phyloP scores from a whole-genome alignment of 2,113 vertebrate genomes.

The Aldabrachelys gigantea region DNA sequence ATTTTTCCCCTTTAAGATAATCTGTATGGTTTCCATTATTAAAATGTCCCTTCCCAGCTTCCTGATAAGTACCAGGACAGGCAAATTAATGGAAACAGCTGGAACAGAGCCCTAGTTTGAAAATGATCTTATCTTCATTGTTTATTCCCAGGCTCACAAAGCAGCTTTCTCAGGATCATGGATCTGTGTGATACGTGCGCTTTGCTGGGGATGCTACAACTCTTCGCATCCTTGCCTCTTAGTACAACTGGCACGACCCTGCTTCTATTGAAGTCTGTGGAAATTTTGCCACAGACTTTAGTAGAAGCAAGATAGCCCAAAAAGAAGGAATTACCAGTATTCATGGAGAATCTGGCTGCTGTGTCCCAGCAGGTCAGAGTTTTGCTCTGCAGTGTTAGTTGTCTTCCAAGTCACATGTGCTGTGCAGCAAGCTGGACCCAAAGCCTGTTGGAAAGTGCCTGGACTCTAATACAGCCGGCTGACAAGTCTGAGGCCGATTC shows the following conservation, averaged over 20 bases:
- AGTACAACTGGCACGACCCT: background rate
- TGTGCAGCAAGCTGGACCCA: background rate
- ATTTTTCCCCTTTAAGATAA: slow-evolving; percentile 2
- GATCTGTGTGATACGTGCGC: background rate
- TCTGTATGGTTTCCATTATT: background rate
- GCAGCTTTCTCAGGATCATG: background rate
- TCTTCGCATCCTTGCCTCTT: background rate
- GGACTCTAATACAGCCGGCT: background rate
- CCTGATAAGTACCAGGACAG: background rate
- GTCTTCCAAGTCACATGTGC: background rate
- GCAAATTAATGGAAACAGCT: slow-evolving; percentile 20
- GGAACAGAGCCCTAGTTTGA: background rate
- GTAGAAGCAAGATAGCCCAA: background rate
- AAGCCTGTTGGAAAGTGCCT: rapidly evolving
- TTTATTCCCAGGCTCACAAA: background rate
- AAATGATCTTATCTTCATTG: background rate
- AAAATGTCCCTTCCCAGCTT: slow-evolving; percentile 3
- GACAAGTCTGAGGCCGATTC: background rate
- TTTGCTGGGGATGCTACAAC: background rate
- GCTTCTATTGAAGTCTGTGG: background rate
- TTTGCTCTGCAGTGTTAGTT: background rate
- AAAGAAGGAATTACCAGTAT: background rate
- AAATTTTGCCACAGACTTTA: background rate
- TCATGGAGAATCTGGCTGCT: background rate
- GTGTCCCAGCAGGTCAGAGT: background rate